Conservation (phyloP, 2,888 invertebrate species). For the Carterocephalus palaemon region DNA sequence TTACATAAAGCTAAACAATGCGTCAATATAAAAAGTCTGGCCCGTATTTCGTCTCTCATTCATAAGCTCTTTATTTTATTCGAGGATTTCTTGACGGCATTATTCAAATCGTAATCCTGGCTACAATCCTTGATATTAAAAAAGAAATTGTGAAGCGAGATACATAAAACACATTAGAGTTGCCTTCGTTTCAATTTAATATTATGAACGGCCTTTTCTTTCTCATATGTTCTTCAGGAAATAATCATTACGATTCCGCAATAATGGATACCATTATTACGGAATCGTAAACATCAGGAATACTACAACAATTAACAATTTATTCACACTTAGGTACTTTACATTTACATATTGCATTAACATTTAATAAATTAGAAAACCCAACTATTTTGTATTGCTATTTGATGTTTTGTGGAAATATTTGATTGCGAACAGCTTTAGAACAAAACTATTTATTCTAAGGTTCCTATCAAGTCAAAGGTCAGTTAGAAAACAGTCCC, state of each 20-base stretch:
- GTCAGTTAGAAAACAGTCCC: conserved; percentile 10
- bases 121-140: conserved; percentile 43
- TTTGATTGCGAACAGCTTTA: too few species aligned
- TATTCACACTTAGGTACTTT: too few species aligned
- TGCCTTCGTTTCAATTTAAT: conserved; percentile 18
- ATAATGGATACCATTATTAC: too few species aligned
- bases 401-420: too few species aligned
- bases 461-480: conserved; percentile 7
- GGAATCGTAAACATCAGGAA: too few species aligned
- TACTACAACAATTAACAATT: too few species aligned
- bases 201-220: conserved; percentile 8
- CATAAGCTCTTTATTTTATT: conserved; percentile 42
- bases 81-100: conserved; percentile 42
- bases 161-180: conserved; percentile 20
- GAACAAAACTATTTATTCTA: neutral
- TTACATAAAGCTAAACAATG: conserved; percentile 35
- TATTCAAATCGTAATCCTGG: conserved; percentile 44
- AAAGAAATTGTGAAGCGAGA: conserved; percentile 34
- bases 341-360: too few species aligned
- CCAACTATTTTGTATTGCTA: too few species aligned
- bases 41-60: conserved; percentile 36
- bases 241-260: neutral
- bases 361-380: too few species aligned
- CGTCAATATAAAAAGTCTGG: conserved; percentile 31
- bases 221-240: neutral